A percentile compares a stretch with the other conserved stretches of the same genome.
Conservation (phyloP, 2,888 invertebrate genomes). For the Lasioglossum calceatum region DNA sequence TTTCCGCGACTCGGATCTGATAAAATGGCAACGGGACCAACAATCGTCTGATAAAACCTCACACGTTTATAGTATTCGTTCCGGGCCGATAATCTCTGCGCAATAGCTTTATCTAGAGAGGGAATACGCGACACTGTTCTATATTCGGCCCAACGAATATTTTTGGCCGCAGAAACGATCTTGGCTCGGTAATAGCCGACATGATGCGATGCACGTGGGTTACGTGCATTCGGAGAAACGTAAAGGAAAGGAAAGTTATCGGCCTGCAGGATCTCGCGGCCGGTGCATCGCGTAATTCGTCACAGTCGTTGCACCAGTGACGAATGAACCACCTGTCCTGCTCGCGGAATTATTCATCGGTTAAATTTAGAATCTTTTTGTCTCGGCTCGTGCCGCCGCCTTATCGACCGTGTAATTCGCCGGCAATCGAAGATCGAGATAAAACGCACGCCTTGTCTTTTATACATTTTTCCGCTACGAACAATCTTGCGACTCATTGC, state of each 20-base stretch:
- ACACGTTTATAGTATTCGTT: background rate
- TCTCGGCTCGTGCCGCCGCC: background rate
- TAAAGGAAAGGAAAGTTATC: constrained; percentile 17
- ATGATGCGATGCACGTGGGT: background rate
- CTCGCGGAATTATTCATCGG: constrained; percentile 32
- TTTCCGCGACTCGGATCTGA: background rate
- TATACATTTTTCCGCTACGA: too few species aligned
- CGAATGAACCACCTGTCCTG: constrained; percentile 38
- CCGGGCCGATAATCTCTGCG: constrained; percentile 37
- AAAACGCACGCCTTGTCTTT: background rate
- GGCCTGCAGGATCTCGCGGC: background rate
- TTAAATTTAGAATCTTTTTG: constrained; percentile 51
- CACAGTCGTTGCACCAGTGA: constrained; percentile 29
- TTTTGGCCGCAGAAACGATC: constrained; percentile 29
- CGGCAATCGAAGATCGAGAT: constrained; percentile 33
- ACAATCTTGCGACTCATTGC: background rate
- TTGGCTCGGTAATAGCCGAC: background rate
- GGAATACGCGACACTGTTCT: constrained; percentile 31
- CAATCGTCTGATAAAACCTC: constrained; percentile 15
- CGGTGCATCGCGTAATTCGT: constrained; percentile 24
- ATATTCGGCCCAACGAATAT: constrained; percentile 47
- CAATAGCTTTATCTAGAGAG: constrained; percentile 47
- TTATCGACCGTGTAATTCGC: constrained; percentile 47
- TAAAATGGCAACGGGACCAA: background rate
- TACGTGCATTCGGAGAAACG: constrained; percentile 11